Conservation (phyloP, 2,113 vertebrate genomes). For the Diadophis punctatus region DNA sequence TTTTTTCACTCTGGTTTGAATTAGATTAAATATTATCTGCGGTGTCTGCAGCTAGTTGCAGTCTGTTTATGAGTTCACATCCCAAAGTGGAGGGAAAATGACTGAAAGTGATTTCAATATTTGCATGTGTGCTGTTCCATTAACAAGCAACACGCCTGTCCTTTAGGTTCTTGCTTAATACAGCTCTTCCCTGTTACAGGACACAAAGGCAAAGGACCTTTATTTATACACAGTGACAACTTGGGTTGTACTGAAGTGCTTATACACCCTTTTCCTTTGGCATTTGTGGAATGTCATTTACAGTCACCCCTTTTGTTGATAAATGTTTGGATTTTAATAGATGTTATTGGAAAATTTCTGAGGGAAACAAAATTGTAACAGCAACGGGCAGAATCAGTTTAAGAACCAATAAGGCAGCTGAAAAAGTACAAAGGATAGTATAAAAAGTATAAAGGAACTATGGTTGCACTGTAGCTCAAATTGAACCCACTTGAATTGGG, state of each 20-base stretch:
- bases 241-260: not conserved
- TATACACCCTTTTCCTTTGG: not conserved
- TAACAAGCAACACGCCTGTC: fast-evolving
- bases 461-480: not conserved
- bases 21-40: not conserved
- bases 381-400: not conserved
- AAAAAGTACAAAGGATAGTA: not conserved
- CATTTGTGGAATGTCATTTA: not conserved
- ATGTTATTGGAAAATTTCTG: not conserved
- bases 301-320: not conserved
- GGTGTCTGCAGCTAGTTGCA: not conserved
- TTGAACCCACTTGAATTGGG: not conserved
- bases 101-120: not conserved
- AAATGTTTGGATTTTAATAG: not conserved
- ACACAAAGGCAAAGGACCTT: not conserved
- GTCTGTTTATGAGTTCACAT: not conserved
- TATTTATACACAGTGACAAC: not conserved
- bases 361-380: not conserved
- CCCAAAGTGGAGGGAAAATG: not conserved
- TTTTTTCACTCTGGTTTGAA: slow-evolving; percentile 35
- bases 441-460: not conserved
- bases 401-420: not conserved
- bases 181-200: not conserved
- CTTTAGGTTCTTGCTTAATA: not conserved
- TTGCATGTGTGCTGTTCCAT: not conserved